A percentile compares a stretch with the other conserved stretches of the same genome.
phyloP scores from a whole-genome alignment of 2,888 invertebrate species.

The Pyralis farinalis region DNA sequence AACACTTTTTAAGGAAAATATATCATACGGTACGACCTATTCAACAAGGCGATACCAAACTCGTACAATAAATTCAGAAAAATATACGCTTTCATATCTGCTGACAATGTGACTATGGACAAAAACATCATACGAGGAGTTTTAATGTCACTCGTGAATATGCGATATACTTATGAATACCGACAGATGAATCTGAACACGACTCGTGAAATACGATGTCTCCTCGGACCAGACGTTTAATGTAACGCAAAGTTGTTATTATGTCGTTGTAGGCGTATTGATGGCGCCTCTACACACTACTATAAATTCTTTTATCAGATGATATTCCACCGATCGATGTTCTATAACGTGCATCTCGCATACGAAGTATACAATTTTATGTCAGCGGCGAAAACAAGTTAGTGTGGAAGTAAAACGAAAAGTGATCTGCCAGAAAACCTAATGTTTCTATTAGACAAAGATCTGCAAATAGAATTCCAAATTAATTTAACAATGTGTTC shows the following conservation, averaged over 20 bases:
- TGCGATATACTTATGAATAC: constrained; percentile 64
- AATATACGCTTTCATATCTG: constrained; percentile 57
- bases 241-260: constrained; percentile 52
- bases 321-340: too few species aligned
- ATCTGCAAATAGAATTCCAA: constrained; percentile 10
- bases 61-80: constrained; percentile 58
- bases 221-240: constrained; percentile 47
- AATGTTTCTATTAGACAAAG: constrained; percentile 1
- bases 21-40: constrained; percentile 43
- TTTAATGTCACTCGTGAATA: constrained; percentile 58
- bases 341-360: too few species aligned
- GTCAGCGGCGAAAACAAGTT: too few species aligned
- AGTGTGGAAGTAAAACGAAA: not conserved
- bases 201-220: constrained; percentile 72
- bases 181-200: constrained; percentile 72
- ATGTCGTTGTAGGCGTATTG: constrained; percentile 60
- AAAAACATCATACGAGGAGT: constrained; percentile 60
- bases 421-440: not conserved
- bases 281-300: constrained; percentile 47
- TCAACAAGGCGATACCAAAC: constrained; percentile 40
- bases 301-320: constrained; percentile 21
- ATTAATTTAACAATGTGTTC: constrained; percentile 17
- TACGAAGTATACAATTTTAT: too few species aligned
- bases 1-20: constrained; percentile 41
- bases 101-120: constrained; percentile 56